These are phyloP conservation scores for Oikopleura dioica DNA, from an alignment of 23 tunicate genomes.

Conservation along the genomic window DNA sequence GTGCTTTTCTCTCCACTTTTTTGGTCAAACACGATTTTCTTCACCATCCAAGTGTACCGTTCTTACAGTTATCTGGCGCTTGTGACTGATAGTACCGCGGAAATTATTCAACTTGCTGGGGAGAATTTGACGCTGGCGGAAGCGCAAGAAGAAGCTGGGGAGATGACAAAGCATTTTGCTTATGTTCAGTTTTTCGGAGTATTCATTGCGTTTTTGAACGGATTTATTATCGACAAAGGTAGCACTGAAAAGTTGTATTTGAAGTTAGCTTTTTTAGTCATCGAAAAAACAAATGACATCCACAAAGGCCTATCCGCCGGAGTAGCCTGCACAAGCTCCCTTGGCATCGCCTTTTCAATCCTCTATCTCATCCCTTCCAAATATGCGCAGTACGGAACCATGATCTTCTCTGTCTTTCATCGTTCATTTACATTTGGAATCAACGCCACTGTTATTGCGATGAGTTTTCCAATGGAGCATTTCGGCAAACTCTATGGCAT, in stretches of 20 bases:
- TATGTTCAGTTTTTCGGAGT: not conserved
- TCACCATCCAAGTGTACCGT: not conserved
- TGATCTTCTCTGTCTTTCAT: conserved; percentile 1
- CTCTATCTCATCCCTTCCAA: not conserved
- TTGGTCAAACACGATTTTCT: not conserved
- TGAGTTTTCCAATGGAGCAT: not conserved
- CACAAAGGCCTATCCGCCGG: not conserved
- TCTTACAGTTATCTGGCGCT: not conserved
- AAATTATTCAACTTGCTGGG: not conserved
- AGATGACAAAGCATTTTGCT: not conserved
- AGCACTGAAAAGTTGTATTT: not conserved
- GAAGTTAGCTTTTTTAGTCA: too few relatives aligned
- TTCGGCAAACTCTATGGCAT: conserved; percentile 1
- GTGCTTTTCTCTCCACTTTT: not conserved
- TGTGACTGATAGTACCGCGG: not conserved
- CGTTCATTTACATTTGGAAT: conserved; percentile 3
- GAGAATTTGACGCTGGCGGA: not conserved
- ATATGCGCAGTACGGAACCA: not conserved
- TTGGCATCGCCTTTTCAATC: not conserved
- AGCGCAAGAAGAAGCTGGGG: not conserved
- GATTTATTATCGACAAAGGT: not conserved
- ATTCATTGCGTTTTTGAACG: not conserved
- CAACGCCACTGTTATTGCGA: not conserved
- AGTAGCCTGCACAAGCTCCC: not conserved
- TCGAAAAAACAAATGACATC: not conserved